phyloP scores from a whole-genome alignment of 2,797 vertebrate species.

The Sciurus carolinensis region DNA sequence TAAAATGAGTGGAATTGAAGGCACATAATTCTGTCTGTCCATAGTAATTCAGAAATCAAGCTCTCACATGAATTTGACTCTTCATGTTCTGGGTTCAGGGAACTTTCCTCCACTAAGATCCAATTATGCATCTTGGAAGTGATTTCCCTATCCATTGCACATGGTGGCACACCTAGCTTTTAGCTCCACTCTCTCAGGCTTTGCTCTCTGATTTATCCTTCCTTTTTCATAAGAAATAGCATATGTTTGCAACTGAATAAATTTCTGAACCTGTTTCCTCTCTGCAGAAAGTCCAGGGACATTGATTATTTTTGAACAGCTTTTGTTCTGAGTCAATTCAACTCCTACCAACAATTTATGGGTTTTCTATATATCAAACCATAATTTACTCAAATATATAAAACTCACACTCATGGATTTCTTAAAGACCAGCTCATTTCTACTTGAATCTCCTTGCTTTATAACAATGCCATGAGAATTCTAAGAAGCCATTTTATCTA shows the following conservation, averaged over 20 bases:
- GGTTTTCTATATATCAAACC: slow-evolving; percentile 61
- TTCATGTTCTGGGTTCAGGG: neutral
- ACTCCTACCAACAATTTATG: slow-evolving; percentile 46
- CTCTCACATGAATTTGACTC: neutral
- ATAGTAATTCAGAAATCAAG: neutral
- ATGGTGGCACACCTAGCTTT: neutral
- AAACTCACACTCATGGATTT: neutral
- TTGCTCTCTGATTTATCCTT: neutral
- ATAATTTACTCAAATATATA: slow-evolving; percentile 52
- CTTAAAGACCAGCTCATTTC: neutral
- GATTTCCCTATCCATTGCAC: neutral
- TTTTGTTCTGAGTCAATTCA: slow-evolving; percentile 33
- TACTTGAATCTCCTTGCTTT: neutral
- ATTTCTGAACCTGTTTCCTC: slow-evolving; percentile 18
- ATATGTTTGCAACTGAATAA: neutral
- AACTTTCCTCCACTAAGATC: neutral
- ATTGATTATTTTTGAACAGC: slow-evolving; percentile 50
- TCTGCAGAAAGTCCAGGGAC: neutral
- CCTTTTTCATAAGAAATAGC: slow-evolving; percentile 2
- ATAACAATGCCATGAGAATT: slow-evolving; percentile 54
- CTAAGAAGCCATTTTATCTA: neutral
- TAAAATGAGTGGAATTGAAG: neutral
- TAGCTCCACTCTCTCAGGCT: neutral
- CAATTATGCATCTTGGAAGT: neutral
- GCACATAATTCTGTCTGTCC: neutral